Percentiles rank a stretch among this genome's conserved stretches.
These are phyloP conservation scores for Halichoerus grypus DNA, from an alignment of 2,113 vertebrate genomes.

Conservation along the genomic window DNA sequence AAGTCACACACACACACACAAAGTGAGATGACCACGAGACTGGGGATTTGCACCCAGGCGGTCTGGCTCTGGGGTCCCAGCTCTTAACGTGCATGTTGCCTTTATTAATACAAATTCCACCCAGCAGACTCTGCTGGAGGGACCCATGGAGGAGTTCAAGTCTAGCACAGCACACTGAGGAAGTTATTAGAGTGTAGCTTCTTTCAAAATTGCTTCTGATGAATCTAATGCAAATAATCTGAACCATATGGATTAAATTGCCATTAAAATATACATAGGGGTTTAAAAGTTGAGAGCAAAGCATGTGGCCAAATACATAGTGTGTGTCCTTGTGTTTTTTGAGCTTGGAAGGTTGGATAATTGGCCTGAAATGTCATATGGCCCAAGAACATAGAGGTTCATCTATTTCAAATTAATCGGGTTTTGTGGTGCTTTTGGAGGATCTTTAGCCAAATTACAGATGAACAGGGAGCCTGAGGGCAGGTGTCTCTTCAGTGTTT, in stretches of 20 bases:
- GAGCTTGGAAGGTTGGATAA: background rate
- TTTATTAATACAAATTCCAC: background rate
- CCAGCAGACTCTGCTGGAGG: background rate
- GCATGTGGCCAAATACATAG: background rate
- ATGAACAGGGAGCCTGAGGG: background rate
- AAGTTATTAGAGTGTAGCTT: background rate
- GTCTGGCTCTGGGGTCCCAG: background rate
- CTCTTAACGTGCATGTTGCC: background rate
- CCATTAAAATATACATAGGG: background rate
- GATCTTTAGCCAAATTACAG: background rate
- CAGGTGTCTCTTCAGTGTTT: background rate
- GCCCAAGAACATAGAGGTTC: background rate
- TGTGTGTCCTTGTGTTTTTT: background rate
- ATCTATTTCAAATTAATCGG: background rate
- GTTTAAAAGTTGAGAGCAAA: slow-evolving; percentile 21
- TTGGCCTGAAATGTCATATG: background rate
- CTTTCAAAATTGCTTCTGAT: background rate
- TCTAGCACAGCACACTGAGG: background rate
- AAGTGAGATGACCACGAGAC: background rate
- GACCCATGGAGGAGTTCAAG: background rate
- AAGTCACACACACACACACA: background rate
- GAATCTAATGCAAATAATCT: background rate
- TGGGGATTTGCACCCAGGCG: background rate
- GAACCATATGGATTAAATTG: slow-evolving; percentile 42
- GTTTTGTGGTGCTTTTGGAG: background rate